Evolutionary conservation across 35 echinoderm and acorn worm species (phyloP).

Genomic region (Amphiura filiformis): DNA sequence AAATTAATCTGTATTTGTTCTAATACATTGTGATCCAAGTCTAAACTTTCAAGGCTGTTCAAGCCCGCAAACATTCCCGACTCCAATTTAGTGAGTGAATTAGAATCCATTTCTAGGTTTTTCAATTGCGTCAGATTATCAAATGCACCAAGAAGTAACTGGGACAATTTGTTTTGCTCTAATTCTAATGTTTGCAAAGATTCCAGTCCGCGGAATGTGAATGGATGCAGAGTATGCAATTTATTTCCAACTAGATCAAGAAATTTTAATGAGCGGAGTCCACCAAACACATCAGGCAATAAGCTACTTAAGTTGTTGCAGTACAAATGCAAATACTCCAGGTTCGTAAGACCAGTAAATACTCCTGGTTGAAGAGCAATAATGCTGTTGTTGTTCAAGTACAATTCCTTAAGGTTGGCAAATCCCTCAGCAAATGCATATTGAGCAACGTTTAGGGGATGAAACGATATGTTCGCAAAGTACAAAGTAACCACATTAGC

Average conservation of each 20-base stretch:
- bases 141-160: neutral
- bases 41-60: too few relatives aligned
- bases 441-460: too few relatives aligned
- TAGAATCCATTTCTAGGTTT: neutral
- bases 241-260: neutral
- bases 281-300: neutral
- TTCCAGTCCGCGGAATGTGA: neutral
- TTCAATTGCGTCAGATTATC: neutral
- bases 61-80: too few relatives aligned
- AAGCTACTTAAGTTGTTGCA: neutral
- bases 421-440: too few relatives aligned
- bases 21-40: neutral
- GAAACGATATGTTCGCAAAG: too few relatives aligned
- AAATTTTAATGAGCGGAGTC: neutral
- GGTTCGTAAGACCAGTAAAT: neutral
- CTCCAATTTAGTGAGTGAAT: neutral
- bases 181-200: neutral
- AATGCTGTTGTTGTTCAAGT: neutral
- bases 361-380: neutral
- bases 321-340: neutral
- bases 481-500: too few relatives aligned
- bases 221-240: neutral
- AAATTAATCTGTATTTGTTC: neutral
- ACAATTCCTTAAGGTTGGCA: neutral
- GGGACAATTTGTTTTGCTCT: neutral